Evolutionary conservation across 2,888 invertebrate genomes (phyloP).

Genomic region (Notodonta ziczac): DNA sequence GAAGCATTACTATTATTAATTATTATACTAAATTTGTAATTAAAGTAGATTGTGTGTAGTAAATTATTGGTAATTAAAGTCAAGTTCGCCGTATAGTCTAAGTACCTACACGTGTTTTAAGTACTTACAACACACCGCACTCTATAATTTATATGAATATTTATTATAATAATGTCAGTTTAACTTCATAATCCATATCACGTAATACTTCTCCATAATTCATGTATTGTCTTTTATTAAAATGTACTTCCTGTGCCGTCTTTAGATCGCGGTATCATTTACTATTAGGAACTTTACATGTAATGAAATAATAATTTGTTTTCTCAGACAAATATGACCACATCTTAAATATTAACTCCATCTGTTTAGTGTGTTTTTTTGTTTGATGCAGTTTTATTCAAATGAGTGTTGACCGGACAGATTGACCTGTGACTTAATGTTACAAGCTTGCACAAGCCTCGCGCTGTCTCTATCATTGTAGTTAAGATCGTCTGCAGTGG

Average conservation of each 20-base stretch:
- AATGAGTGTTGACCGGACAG: background rate
- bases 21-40: constrained; percentile 14
- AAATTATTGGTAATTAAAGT: constrained; percentile 23
- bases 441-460: background rate
- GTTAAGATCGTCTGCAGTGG: background rate
- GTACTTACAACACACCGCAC: too few species aligned
- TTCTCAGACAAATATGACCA: too few species aligned
- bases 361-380: too few species aligned
- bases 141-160: too few species aligned
- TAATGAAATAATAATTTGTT: background rate
- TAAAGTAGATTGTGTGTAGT: too few species aligned
- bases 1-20: constrained; percentile 13
- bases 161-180: background rate
- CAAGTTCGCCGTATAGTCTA: constrained; percentile 7
- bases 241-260: background rate
- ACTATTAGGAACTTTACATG: background rate
- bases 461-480: constrained; percentile 5
- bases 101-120: too few species aligned
- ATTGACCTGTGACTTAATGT: background rate
- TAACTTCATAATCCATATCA: background rate
- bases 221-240: background rate
- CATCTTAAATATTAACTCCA: too few species aligned
- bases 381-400: background rate
- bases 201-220: background rate
- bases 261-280: background rate